Evolutionary conservation across 2,113 vertebrate genomes (phyloP), one percentile per base, ranked within the genome.

Genomic region (Caloenas nicobarica): DNA sequence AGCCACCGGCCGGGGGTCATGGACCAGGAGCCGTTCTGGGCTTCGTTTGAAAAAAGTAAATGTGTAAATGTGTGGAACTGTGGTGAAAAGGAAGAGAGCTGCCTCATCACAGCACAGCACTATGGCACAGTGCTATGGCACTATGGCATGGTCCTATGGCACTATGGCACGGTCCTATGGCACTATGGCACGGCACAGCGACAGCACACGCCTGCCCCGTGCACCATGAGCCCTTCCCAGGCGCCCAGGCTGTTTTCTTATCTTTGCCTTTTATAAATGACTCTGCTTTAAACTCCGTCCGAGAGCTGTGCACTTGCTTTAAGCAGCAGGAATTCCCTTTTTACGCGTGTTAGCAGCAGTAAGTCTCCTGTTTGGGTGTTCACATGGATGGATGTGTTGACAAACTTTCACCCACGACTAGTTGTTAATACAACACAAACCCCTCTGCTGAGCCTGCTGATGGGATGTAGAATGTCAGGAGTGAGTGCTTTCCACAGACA

Each of bases 1-100:
- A 28, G 54, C 54, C 1, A 1, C 48, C 15, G 2, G 6, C 42
- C 8, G 7, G 1, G 5, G 17, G 8, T 3, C 0, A 0, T 5
- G 16, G 60, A 10, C 2, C 1, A 53, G 33, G 46, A 86, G 46
- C 29, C 5, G 31, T 24, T 16, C 21, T 5, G 36, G 28, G 48
- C 33, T 64, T 57, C 57, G 36, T 54, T 15, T 33, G 28, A 61
- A 56, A 34, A 40, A 72, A 54, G 33, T 25, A 28, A 46, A 16
- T 0, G 3, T n/a, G 36, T 36, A 15, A 4, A 2, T 11, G 33
- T 6, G 44, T 42, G 61, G n/a, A 70, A 17, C 33, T 0, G 0
- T 24, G 66, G 54, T 42, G 58, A 42, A 58, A 81, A 34, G 24
- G 24, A 53, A 11, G 24, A 18, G 48, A 44, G 58, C 60, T 36